Base-by-base conservation (phyloP, 2,888 invertebrate genomes). In the Orgyia antiqua region DNA sequence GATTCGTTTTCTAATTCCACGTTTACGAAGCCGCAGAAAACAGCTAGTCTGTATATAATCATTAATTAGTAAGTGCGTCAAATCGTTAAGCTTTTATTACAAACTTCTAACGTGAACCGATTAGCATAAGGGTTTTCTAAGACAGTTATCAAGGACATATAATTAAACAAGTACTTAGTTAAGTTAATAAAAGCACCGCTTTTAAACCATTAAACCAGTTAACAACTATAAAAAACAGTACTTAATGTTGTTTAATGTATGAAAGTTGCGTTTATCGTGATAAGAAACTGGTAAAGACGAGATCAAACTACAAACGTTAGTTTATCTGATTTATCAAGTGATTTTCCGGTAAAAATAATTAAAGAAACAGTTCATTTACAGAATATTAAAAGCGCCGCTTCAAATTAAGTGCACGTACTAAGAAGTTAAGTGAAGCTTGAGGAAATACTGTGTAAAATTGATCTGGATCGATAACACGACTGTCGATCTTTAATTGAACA, bases 391-490 rank as follows among this genome's bases (percentile, higher is more conserved):
- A n/a, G n/a, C n/a, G 15, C 15, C 15, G 4, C 9, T 36, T 27
- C 35, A 43, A 49, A 51, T 44, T 36, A 37, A 38, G 35, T 27
- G 29, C 31, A 35, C 11, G 34, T 23, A 34, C 27, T 46, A n/a
- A 35, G 40, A 40, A 38, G 15, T 29, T 29, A 17, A 27, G 33
- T 10, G 24, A 38, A 39, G 30, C 31, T 15, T n/a, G n/a, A n/a
- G n/a, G n/a, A n/a, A n/a, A n/a, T n/a, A n/a, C n/a, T n/a, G n/a
- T n/a, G n/a, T n/a, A n/a, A n/a, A n/a, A n/a, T n/a, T n/a, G n/a
- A n/a, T n/a, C n/a, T n/a, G n/a, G n/a, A n/a, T n/a, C n/a, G n/a
- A n/a, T n/a, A n/a, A n/a, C n/a, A n/a, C n/a, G n/a, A n/a, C n/a
- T n/a, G n/a, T n/a, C n/a, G n/a, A n/a, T n/a, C n/a, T n/a, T n/a